These are phyloP conservation scores for Gibbula magus DNA, from an alignment of 2,888 invertebrate species.

Conservation along the genomic window DNA sequence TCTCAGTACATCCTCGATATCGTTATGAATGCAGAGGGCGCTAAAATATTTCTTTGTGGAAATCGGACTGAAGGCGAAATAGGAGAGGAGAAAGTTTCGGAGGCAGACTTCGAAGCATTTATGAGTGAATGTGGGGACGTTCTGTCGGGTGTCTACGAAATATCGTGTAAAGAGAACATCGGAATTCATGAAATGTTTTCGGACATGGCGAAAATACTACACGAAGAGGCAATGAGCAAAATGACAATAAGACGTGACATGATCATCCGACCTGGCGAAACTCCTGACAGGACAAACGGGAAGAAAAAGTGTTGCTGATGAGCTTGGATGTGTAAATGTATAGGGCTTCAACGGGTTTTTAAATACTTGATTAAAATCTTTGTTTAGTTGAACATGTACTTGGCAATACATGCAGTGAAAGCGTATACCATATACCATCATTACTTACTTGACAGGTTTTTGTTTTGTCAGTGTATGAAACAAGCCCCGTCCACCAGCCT, in stretches of 20 bases:
- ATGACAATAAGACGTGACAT: conserved; percentile 64
- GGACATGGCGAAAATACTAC: conserved; percentile 82
- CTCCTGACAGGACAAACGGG: conserved; percentile 46
- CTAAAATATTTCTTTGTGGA: conserved; percentile 95
- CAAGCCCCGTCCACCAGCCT: too few relatives aligned
- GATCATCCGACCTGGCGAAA: conserved; percentile 59
- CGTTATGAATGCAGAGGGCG: conserved; percentile 88
- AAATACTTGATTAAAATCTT: too few relatives aligned
- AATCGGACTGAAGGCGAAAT: conserved; percentile 87
- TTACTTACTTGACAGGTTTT: too few relatives aligned
- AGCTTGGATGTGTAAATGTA: not conserved
- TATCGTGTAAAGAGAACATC: conserved; percentile 90
- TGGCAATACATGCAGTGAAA: too few relatives aligned
- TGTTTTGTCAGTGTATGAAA: too few relatives aligned
- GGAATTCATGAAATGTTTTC: conserved; percentile 93
- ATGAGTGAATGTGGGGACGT: conserved; percentile 91
- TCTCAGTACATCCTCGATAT: conserved; percentile 95
- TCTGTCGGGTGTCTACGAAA: conserved; percentile 90
- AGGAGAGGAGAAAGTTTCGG: conserved; percentile 84
- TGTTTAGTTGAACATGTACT: too few relatives aligned
- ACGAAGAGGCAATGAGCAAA: conserved; percentile 56
- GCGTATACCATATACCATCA: too few relatives aligned
- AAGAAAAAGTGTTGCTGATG: conserved; percentile 59
- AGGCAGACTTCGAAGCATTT: conserved; percentile 91
- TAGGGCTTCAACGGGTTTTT: not conserved